A percentile compares a stretch with the other conserved stretches of the same genome.
Evolutionary conservation across 1,140 invertebrate genomes (phyloP).

Genomic region (Drosophila tani): DNA sequence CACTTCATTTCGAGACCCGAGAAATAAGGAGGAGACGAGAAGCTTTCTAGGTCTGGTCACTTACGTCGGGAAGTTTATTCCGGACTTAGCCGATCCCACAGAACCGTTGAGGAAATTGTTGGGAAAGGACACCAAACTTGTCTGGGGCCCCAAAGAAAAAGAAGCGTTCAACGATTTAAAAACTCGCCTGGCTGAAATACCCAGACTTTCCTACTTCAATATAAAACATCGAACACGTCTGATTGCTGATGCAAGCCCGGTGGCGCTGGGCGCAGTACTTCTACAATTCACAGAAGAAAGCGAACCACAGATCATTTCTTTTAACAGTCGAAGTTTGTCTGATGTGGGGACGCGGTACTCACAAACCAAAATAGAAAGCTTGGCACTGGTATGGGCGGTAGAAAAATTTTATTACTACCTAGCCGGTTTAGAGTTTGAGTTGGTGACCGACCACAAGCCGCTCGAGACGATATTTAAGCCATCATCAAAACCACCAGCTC

Average conservation of each 20-base stretch:
- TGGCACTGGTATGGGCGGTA: too few species aligned
- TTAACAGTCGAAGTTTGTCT: conserved; percentile 76
- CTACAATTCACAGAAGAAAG: conserved; percentile 43
- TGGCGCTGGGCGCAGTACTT: conserved; percentile 62
- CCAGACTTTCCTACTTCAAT: conserved; percentile 35
- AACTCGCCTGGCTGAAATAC: conserved; percentile 24
- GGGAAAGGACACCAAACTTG: conserved; percentile 26
- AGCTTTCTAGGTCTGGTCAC: conserved; percentile 79
- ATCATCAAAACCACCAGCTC: too few species aligned
- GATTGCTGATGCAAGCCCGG: conserved; percentile 67
- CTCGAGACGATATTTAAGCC: too few species aligned
- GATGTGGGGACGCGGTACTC: conserved; percentile 83
- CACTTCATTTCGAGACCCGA: conserved; percentile 30
- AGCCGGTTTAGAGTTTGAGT: too few species aligned
- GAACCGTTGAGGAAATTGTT: conserved; percentile 33
- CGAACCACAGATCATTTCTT: conserved; percentile 23
- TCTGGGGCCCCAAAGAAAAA: conserved; percentile 26
- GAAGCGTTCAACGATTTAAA: conserved; percentile 37
- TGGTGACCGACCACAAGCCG: too few species aligned
- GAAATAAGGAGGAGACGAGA: conserved; percentile 63
- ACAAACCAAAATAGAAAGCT: too few species aligned
- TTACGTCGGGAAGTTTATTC: conserved; percentile 74
- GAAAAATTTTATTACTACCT: too few species aligned
- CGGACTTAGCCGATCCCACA: conserved; percentile 40
- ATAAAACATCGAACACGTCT: conserved; percentile 41